Evolutionary conservation across 1,140 invertebrate species (phyloP).

Genomic region (Listronotus oregonensis): DNA sequence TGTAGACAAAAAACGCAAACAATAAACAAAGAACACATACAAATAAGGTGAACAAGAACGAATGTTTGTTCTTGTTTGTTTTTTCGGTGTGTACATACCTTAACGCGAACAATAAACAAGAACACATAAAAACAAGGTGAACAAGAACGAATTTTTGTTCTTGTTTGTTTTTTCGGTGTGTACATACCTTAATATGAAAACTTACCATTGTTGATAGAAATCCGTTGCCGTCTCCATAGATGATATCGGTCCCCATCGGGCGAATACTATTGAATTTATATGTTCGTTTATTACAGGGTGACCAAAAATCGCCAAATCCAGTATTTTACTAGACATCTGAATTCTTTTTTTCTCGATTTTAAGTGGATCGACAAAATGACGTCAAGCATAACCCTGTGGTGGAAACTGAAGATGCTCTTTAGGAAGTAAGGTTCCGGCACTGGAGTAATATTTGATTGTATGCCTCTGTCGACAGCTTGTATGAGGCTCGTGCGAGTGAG

Average conservation of each 20-base stretch:
- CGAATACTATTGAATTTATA: slow-evolving; percentile 56
- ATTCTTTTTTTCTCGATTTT: slow-evolving; percentile 26
- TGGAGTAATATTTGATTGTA: slow-evolving; percentile 38
- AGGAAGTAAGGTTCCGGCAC: slow-evolving; percentile 22
- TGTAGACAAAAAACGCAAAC: too few relatives aligned
- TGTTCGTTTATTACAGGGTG: slow-evolving; percentile 61
- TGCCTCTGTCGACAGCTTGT: slow-evolving; percentile 50
- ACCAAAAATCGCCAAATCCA: slow-evolving; percentile 65
- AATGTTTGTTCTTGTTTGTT: too few relatives aligned
- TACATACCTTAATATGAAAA: too few relatives aligned
- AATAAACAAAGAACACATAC: too few relatives aligned
- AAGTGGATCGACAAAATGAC: slow-evolving; percentile 32
- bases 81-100: too few relatives aligned
- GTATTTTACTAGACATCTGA: slow-evolving; percentile 34
- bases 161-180: too few relatives aligned
- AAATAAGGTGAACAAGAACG: too few relatives aligned
- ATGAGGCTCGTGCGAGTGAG: slow-evolving; percentile 55
- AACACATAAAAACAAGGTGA: too few relatives aligned
- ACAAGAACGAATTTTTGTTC: too few relatives aligned
- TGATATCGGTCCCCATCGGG: slow-evolving; percentile 52
- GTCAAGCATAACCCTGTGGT: slow-evolving; percentile 37
- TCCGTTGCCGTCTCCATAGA: not conserved
- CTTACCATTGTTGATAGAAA: not conserved
- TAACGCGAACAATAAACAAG: too few relatives aligned
- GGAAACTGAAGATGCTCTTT: slow-evolving; percentile 12